These are phyloP conservation scores for Drosophila carrolli DNA, from an alignment of 1,140 invertebrate species.

Conservation along the genomic window DNA sequence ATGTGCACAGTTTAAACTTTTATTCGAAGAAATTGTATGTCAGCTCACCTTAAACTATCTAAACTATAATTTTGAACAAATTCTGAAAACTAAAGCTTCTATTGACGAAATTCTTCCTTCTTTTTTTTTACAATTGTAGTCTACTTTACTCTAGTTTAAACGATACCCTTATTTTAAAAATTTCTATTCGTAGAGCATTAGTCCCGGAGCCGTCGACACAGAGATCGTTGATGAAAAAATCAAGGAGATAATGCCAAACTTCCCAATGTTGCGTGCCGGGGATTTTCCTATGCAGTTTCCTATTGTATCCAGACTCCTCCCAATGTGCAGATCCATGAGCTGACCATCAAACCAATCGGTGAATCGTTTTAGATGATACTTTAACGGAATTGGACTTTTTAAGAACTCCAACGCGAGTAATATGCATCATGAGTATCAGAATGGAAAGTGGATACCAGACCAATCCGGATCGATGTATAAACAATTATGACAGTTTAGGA, in stretches of 20 bases:
- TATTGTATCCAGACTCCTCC: slow-evolving; percentile 87
- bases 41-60: no score
- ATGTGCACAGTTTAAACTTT: no score
- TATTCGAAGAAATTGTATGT: no score
- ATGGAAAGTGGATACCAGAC: not conserved
- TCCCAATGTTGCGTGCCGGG: slow-evolving; percentile 59
- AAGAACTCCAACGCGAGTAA: not conserved
- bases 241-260: slow-evolving; percentile 31
- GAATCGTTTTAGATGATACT: slow-evolving; percentile 6
- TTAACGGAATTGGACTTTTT: not conserved
- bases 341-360: slow-evolving; percentile 64
- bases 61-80: no score
- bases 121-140: no score
- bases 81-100: no score
- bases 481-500: no score
- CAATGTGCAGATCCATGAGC: slow-evolving; percentile 85
- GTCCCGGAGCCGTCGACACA: slow-evolving; percentile 53
- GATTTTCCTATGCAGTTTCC: slow-evolving; percentile 86
- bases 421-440: not conserved
- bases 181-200: slow-evolving; percentile 38
- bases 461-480: not conserved
- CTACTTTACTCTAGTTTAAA: no score
- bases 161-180: not conserved
- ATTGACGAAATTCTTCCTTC: no score
- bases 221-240: slow-evolving; percentile 60